Conservation (phyloP, 2,797 vertebrate species). For the Artibeus jamaicensis region DNA sequence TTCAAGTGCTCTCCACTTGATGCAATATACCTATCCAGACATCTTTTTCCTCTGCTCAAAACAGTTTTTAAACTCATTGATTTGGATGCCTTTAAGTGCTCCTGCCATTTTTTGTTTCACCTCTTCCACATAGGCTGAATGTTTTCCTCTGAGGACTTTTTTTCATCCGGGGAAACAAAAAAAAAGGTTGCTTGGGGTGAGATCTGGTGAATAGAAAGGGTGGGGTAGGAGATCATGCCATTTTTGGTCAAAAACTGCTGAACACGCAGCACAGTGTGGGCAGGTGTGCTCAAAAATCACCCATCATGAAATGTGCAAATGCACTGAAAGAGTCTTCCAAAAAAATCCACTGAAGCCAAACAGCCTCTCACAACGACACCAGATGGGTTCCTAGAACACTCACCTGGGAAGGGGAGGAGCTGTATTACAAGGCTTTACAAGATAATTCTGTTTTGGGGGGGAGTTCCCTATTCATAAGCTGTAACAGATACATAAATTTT, state of each 20-base stretch:
- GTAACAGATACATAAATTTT: slow-evolving; percentile 63
- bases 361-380: not conserved
- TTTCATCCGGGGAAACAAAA: not conserved
- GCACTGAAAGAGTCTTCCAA: not conserved
- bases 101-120: not conserved
- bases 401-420: too few species aligned
- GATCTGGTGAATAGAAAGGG: not conserved
- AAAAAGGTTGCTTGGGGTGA: not conserved
- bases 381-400: not conserved
- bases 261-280: not conserved
- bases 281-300: not conserved
- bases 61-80: not conserved
- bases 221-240: not conserved
- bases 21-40: not conserved
- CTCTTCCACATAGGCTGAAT: not conserved
- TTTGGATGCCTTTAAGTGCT: not conserved
- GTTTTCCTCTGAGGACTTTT: not conserved
- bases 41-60: not conserved
- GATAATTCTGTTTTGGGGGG: not conserved
- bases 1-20: not conserved
- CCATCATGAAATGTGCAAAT: not conserved
- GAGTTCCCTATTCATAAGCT: slow-evolving; percentile 8
- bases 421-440: not conserved
- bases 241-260: not conserved
- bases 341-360: not conserved